These are phyloP conservation scores for Montifringilla adamsi DNA, from an alignment of 2,113 vertebrate genomes.

Conservation along the genomic window DNA sequence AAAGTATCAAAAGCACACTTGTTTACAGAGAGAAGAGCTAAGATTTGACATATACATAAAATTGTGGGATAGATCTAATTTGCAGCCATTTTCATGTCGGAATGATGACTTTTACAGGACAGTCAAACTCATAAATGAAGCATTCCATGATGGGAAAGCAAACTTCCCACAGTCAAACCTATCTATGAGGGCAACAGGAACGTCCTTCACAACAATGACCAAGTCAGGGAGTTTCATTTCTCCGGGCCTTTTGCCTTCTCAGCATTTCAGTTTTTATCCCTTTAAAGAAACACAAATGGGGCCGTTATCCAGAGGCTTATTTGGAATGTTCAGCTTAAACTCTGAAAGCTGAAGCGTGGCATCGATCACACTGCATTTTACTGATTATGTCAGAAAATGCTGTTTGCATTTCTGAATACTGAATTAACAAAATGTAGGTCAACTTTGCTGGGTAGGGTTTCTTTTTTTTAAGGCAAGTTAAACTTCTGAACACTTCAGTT, in stretches of 20 bases:
- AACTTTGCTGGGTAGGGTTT: background rate
- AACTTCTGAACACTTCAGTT: background rate
- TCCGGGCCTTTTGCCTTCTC: background rate
- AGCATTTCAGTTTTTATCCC: background rate
- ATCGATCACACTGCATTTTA: background rate
- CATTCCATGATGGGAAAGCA: background rate
- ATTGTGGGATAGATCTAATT: background rate
- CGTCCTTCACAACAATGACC: rapidly evolving
- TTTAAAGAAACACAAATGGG: background rate
- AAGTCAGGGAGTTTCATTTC: background rate
- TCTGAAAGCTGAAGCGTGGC: background rate
- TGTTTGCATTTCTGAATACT: slow-evolving; percentile 30
- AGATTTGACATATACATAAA: background rate
- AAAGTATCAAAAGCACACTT: background rate
- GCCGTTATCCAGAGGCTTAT: background rate
- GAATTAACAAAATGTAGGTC: slow-evolving; percentile 33
- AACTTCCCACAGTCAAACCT: background rate
- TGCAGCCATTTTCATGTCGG: background rate
- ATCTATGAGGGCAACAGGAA: background rate
- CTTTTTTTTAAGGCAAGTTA: background rate
- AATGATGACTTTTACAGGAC: background rate
- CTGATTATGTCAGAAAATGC: background rate
- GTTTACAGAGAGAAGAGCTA: background rate
- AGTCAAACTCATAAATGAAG: background rate
- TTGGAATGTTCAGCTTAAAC: background rate